Base-by-base conservation (phyloP, 1,140 invertebrate species). In the Drosophila ogumai region DNA sequence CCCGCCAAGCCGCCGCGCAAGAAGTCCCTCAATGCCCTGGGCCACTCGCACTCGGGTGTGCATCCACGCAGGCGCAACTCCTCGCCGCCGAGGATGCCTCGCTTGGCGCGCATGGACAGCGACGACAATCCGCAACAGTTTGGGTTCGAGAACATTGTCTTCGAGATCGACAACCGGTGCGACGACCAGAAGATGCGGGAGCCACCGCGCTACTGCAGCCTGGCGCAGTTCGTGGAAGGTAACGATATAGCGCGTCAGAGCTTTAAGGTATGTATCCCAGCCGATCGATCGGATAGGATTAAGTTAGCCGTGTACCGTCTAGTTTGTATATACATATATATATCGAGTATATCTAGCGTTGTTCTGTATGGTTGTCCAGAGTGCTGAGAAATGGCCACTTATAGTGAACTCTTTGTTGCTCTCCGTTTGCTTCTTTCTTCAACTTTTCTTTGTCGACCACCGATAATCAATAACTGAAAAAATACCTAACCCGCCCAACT, bases 171-270 rank as follows among this genome's bases (percentile, higher is more conserved):
- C 93, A 93, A 95, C 94, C 78, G 93, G 86, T 92, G 93, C 91
- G 73, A 94, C 91, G 93, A 94, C 87, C 65, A 94, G 91, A 90
- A 94, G 93, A 81, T 91, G n/a, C 61, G 81, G 19, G 84, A 94
- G 74, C 94, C 95, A 52, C 94, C 94, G 47, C 95, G 94, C 76
- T 96, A 95, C 91, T 96, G 95, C 82, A 96, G 95, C 87, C 93
- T 96, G 76, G 96, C 96, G 7, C 95, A 96, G 75, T 96, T 96
- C 82, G 95, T 95, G 67, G 96, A 96, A 93, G 96, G 96, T 36
- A 96, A 95, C 90, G 96, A 97, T 87, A 97, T 97, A 63, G 96
- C 95, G 2, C 94, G 96, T 52, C 94, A 95, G 84, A 97, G 96
- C 5, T 96, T 96, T 82, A 95, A 95, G 81, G 94, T 93, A 90